phyloP scores from a whole-genome alignment of 2,888 invertebrate genomes.

The Sinhomidia bicolor region DNA sequence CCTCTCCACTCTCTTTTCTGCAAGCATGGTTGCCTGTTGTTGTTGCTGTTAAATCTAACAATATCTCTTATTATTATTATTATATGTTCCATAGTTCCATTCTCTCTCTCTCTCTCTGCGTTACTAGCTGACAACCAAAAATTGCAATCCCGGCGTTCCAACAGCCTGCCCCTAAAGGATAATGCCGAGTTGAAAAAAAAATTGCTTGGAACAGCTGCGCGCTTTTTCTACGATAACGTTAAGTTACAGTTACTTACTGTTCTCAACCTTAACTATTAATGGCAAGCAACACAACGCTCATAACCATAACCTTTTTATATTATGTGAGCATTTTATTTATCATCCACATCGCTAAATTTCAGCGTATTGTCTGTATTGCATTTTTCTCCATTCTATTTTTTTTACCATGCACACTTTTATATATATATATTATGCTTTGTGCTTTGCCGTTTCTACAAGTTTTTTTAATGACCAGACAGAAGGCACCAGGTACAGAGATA shows the following conservation, averaged over 20 bases:
- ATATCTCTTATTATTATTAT: neutral
- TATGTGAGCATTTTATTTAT: neutral
- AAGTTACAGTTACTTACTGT: slow-evolving; percentile 15
- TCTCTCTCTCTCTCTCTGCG: no score
- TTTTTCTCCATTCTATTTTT: no score
- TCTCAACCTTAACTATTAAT: neutral
- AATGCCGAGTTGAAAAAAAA: slow-evolving; percentile 54
- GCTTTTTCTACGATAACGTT: slow-evolving; percentile 15
- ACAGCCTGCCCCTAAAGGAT: neutral
- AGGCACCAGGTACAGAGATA: neutral
- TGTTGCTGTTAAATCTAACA: neutral
- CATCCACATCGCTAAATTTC: neutral
- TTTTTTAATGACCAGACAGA: neutral
- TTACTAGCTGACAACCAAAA: slow-evolving; percentile 47
- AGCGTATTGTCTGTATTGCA: neutral
- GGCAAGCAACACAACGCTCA: neutral
- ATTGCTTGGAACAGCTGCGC: slow-evolving; percentile 58
- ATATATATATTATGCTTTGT: neutral
- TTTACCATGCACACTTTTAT: neutral
- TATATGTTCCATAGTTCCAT: neutral
- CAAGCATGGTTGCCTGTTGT: no score
- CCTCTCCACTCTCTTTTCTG: no score
- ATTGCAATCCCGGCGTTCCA: slow-evolving; percentile 48
- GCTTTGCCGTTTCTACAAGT: no score
- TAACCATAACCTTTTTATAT: neutral